These are phyloP conservation scores for Pristionchus japonicus DNA, from an alignment of 2,888 invertebrate genomes.

Conservation along the genomic window DNA sequence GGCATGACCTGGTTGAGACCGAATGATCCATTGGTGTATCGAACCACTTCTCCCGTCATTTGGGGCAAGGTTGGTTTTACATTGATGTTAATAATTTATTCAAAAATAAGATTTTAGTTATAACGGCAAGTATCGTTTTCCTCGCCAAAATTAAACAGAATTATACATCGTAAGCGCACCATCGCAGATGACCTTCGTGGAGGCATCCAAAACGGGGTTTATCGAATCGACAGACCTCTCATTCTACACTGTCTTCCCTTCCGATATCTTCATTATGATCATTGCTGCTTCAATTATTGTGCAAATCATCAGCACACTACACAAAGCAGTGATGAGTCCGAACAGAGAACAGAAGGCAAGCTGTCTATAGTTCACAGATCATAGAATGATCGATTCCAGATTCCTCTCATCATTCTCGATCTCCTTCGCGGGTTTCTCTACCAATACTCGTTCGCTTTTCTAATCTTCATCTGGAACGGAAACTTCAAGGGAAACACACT, in stretches of 20 bases:
- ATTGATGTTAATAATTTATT: neutral
- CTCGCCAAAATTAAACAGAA: neutral
- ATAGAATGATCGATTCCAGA: too few relatives aligned
- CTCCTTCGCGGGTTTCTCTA: neutral
- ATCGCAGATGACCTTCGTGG: conserved; percentile 6
- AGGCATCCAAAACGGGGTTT: neutral
- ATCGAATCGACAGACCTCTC: neutral
- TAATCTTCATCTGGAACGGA: neutral
- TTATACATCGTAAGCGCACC: neutral
- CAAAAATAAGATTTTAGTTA: too few relatives aligned
- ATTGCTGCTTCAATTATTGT: neutral
- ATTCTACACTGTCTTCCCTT: conserved; percentile 6
- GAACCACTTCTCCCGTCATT: neutral
- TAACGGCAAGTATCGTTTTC: neutral
- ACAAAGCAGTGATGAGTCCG: neutral
- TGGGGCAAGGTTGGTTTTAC: neutral
- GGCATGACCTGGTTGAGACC: neutral
- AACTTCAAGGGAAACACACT: neutral
- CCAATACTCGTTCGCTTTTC: neutral
- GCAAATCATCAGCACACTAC: neutral
- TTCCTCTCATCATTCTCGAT: neutral
- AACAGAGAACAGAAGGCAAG: neutral
- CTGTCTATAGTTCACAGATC: too few relatives aligned
- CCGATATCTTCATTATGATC: neutral
- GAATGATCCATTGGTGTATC: neutral